Conservation (phyloP, 2,113 vertebrate genomes). For the Sisor rabdophorus region DNA sequence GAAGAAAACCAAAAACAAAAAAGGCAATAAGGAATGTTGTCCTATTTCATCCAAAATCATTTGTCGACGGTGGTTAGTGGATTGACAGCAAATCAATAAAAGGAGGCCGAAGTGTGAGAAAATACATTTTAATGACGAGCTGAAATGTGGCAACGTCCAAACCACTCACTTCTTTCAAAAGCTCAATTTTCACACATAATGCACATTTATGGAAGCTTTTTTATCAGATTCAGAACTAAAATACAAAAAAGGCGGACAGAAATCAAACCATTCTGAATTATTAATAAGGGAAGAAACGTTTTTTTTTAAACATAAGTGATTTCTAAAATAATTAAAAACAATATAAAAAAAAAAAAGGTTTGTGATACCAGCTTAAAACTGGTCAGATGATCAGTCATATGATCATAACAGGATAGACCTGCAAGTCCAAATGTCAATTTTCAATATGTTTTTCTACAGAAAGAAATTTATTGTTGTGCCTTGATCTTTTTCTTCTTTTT, state of each 20-base stretch:
- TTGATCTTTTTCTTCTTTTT: conserved; percentile 68
- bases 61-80: not conserved
- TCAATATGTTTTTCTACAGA: conserved; percentile 44
- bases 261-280: not conserved
- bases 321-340: not conserved
- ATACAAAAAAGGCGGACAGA: not conserved
- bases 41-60: too few relatives aligned
- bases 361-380: conserved; percentile 4
- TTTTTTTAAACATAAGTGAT: not conserved
- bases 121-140: conserved; percentile 19
- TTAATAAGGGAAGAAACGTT: not conserved
- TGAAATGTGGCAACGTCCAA: not conserved
- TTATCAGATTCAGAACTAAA: not conserved
- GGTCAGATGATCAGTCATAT: conserved; percentile 1
- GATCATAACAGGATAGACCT: not conserved
- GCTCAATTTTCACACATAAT: not conserved
- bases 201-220: not conserved
- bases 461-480: conserved; percentile 51
- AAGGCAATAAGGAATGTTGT: too few relatives aligned
- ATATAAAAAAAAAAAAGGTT: not conserved
- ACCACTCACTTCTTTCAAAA: not conserved
- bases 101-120: not conserved
- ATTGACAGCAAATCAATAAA: not conserved
- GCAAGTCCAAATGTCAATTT: conserved; percentile 6
- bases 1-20: too few relatives aligned